Evolutionary conservation across 2,888 invertebrate species (phyloP).

Genomic region (Thymelicus lineola): DNA sequence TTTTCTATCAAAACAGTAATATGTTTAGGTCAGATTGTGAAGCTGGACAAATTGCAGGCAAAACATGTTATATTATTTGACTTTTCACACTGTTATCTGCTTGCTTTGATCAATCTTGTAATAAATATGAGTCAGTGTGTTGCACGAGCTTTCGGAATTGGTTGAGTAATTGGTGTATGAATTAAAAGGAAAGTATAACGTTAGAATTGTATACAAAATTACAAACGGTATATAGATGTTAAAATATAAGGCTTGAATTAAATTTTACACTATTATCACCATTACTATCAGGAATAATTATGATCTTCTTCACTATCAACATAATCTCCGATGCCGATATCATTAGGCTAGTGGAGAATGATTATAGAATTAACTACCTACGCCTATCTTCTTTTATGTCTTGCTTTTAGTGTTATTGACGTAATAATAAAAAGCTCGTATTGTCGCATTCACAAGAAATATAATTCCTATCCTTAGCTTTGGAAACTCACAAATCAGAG

Average conservation of each 20-base stretch:
- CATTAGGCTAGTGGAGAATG: too few relatives aligned
- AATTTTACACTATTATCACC: not conserved
- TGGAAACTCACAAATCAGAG: too few relatives aligned
- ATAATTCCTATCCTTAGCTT: too few relatives aligned
- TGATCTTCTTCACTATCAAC: too few relatives aligned
- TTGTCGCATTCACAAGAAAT: too few relatives aligned
- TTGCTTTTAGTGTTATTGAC: too few relatives aligned
- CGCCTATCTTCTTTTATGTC: too few relatives aligned
- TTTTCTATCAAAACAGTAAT: not conserved
- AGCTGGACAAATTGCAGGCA: constrained; percentile 1
- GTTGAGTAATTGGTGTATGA: not conserved
- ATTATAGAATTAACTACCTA: too few relatives aligned
- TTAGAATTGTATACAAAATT: not conserved
- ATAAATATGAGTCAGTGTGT: constrained; percentile 10
- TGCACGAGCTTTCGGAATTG: constrained; percentile 5
- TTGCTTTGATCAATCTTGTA: constrained; percentile 9
- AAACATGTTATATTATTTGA: constrained; percentile 4
- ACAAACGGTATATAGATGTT: not conserved
- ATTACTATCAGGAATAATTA: not conserved
- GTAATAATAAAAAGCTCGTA: too few relatives aligned
- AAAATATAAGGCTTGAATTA: not conserved
- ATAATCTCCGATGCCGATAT: too few relatives aligned
- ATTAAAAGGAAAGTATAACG: not conserved
- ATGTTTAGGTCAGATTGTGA: not conserved
- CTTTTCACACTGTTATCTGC: not conserved